These are phyloP conservation scores for Synergus itoensis DNA, from an alignment of 2,888 invertebrate species.

Conservation along the genomic window DNA sequence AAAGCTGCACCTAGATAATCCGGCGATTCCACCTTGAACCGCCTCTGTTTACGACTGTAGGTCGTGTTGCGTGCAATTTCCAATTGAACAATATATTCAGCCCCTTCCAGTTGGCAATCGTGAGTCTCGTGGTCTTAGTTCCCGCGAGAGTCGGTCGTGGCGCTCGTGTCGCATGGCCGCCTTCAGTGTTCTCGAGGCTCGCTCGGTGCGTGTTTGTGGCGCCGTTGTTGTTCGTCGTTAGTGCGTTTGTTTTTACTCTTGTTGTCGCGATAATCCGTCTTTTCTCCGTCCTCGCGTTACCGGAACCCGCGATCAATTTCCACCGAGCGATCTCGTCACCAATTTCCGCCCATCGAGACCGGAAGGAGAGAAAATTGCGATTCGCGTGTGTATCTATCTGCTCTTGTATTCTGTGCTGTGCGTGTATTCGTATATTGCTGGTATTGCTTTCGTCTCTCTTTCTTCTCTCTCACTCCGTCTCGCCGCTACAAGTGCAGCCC, in stretches of 20 bases:
- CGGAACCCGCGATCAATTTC: conserved; percentile 47
- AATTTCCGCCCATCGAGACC: conserved; percentile 12
- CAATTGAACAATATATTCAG: not conserved
- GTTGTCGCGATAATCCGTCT: conserved; percentile 57
- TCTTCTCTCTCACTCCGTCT: conserved; percentile 30
- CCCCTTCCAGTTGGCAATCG: conserved; percentile 29
- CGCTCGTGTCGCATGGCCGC: conserved; percentile 72
- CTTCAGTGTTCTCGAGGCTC: conserved; percentile 74
- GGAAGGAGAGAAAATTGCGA: conserved; percentile 17
- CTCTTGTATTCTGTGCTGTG: conserved; percentile 14
- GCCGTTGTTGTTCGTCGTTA: conserved; percentile 51
- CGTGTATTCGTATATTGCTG: conserved; percentile 42
- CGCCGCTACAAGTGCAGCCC: conserved; percentile 65
- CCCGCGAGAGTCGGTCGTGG: conserved; percentile 60
- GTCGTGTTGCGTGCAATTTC: not conserved
- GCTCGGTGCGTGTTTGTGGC: conserved; percentile 73
- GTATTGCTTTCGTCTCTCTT: conserved; percentile 37
- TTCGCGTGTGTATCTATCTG: conserved; percentile 41
- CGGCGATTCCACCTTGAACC: not conserved
- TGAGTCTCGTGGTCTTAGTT: conserved; percentile 58
- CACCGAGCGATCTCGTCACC: not conserved
- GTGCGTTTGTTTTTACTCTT: conserved; percentile 54
- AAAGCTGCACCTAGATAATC: no score
- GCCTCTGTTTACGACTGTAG: not conserved
- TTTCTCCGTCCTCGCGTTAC: conserved; percentile 45